These are phyloP conservation scores for Theretra japonica DNA, from an alignment of 2,888 invertebrate genomes.

Conservation along the genomic window DNA sequence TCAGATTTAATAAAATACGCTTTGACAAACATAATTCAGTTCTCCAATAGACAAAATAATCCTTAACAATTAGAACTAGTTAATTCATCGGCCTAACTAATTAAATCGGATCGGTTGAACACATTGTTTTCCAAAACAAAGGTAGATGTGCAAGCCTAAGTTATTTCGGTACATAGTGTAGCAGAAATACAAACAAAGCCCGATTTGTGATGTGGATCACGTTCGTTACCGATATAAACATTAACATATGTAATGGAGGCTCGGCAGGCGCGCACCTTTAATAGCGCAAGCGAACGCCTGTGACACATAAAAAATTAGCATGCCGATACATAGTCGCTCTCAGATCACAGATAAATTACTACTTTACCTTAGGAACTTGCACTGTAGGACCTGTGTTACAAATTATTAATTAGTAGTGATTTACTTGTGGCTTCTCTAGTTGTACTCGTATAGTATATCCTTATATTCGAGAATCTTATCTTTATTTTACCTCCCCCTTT, in stretches of 20 bases:
- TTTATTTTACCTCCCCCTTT: too few species aligned
- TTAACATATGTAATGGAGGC: slow-evolving; percentile 24
- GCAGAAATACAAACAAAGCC: not conserved
- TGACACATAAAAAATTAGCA: not conserved
- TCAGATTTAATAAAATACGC: too few species aligned
- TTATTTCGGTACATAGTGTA: not conserved
- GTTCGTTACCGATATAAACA: slow-evolving; percentile 24
- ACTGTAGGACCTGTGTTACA: too few species aligned
- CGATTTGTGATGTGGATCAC: not conserved
- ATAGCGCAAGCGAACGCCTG: slow-evolving; percentile 11
- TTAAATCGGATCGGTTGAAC: not conserved
- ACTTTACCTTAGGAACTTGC: too few species aligned
- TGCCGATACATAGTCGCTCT: not conserved
- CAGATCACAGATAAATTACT: not conserved
- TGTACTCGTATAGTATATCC: too few species aligned
- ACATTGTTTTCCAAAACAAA: slow-evolving; percentile 2
- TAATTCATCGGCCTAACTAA: slow-evolving; percentile 2
- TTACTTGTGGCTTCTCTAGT: too few species aligned
- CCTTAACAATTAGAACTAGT: not conserved
- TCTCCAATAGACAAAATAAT: not conserved
- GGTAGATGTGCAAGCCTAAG: not conserved
- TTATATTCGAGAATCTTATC: too few species aligned
- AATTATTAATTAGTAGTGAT: too few species aligned
- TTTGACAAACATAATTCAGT: too few species aligned
- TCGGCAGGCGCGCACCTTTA: slow-evolving; percentile 11